These are phyloP conservation scores for Nematostella vectensis DNA, from an alignment of 92 coral and sea anemone species.

Conservation along the genomic window DNA sequence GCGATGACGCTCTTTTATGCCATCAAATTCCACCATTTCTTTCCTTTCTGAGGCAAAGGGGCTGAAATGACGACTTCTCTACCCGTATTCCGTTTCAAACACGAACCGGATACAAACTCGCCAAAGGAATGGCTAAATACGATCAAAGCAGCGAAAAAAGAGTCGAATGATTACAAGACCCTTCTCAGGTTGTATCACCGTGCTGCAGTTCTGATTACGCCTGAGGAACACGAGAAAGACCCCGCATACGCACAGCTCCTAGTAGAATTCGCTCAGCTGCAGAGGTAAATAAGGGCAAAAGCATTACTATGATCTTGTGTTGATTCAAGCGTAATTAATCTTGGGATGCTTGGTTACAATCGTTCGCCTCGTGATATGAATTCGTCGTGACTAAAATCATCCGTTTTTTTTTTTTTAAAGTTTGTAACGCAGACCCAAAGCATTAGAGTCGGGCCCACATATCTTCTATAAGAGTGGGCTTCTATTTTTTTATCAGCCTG, in stretches of 20 bases:
- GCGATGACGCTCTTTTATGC: neutral
- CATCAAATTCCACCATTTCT: neutral
- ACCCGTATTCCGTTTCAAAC: neutral
- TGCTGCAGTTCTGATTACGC: conserved; percentile 68
- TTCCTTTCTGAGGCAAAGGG: neutral
- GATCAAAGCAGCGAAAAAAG: conserved; percentile 19
- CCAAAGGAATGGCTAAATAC: conserved; percentile 91
- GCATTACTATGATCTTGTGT: too few species aligned
- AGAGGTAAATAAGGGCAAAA: conserved; percentile 56
- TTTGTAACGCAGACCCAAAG: too few species aligned
- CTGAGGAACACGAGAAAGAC: conserved; percentile 57
- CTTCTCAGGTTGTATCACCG: conserved; percentile 51
- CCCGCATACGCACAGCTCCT: conserved; percentile 78
- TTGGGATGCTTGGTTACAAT: too few species aligned
- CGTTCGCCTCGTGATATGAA: too few species aligned
- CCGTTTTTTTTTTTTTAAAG: too few species aligned
- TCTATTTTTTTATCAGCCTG: too few species aligned
- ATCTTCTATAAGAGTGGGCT: too few species aligned
- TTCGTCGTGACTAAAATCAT: too few species aligned
- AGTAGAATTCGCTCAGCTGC: conserved; percentile 86
- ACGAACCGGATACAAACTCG: conserved; percentile 12
- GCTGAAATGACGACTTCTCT: neutral
- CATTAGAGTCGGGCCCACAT: too few species aligned
- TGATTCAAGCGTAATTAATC: too few species aligned
- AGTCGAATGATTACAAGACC: conserved; percentile 31